A percentile compares a stretch with the other conserved stretches of the same genome.
Evolutionary conservation across 1,140 invertebrate genomes (phyloP).

Genomic region (Drosophila tristis): DNA sequence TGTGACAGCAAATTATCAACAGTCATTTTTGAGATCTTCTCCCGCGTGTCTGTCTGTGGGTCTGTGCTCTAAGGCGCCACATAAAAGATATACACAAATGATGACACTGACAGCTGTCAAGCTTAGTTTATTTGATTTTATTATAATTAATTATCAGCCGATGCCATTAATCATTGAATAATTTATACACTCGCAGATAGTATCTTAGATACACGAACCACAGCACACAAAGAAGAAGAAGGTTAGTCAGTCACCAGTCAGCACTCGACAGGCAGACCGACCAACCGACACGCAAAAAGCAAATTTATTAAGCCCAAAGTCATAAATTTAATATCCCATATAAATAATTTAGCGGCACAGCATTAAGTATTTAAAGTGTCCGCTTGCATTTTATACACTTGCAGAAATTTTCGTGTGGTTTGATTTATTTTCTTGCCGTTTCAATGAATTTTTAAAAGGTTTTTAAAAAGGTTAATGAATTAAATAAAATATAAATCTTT

Average conservation of each 20-base stretch:
- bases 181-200: conserved; percentile 66
- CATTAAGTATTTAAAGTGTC: conserved; percentile 24
- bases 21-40: conserved; percentile 54
- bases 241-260: conserved; percentile 50
- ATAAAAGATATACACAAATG: conserved; percentile 71
- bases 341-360: conserved; percentile 27
- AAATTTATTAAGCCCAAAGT: conserved; percentile 59
- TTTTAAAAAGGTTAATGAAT: too few species aligned
- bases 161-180: conserved; percentile 80
- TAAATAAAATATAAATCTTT: too few species aligned
- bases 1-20: conserved; percentile 82
- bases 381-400: not conserved
- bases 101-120: conserved; percentile 83
- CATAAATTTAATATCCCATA: conserved; percentile 50
- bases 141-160: conserved; percentile 82
- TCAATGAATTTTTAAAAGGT: too few species aligned
- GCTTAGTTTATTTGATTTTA: conserved; percentile 82
- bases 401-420: too few species aligned
- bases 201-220: conserved; percentile 31
- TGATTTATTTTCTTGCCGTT: too few species aligned
- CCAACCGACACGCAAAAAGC: conserved; percentile 26
- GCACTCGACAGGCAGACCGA: not conserved
- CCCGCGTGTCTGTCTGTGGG: conserved; percentile 13
- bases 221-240: conserved; percentile 22
- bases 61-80: conserved; percentile 55